Evolutionary conservation across 2,888 invertebrate genomes (phyloP), one percentile per base, ranked within the genome.

Genomic region (Lissonota sp.): DNA sequence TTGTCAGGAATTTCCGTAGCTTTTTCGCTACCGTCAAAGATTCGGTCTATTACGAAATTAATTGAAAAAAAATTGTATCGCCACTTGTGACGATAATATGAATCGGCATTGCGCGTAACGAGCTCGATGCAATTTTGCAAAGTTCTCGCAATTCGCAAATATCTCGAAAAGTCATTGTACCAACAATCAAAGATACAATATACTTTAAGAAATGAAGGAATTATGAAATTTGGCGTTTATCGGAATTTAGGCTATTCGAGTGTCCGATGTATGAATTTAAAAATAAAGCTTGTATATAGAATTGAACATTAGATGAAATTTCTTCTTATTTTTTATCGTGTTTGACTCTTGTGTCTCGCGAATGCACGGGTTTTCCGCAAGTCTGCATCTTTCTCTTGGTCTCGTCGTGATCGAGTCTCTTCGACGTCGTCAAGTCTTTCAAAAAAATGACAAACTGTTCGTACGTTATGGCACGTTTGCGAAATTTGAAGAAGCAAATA

Each of bases 401-500:
- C 0, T 85, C 82, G 6, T 88, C 83, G 6, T 88, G 46, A 73
- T 88, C 69, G 1, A 91, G 64, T 7, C 83, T 80, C 60, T 86
- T 88, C 0, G 76, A 62, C 0, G 76, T 58, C 0, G 89, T 86
- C 55, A 91, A 55, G 37, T 89, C 87, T 62, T 85, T 76, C 26
- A 91, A 66, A 51, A 86, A 90, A 0, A 42, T 40, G 10, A 88
- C 80, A 73, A 89, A 90, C 58, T 91, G 87, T 0, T 88, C 83
- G 57, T 84, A 90, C 2, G 84, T 79, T 7, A 91, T 73, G 0
- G 90, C 90, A 42, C 91, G 86, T 80, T 89, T 90, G 3, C 87
- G 87, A 79, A 90, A 90, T 79, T 91, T 89, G 46, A 90, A 88
- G 69, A 90, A 91, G 42, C 85, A 85, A 4, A 90, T 49, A 26